These are phyloP conservation scores for Leptopilina drosophilae DNA, from an alignment of 2,888 invertebrate species.

Conservation along the genomic window DNA sequence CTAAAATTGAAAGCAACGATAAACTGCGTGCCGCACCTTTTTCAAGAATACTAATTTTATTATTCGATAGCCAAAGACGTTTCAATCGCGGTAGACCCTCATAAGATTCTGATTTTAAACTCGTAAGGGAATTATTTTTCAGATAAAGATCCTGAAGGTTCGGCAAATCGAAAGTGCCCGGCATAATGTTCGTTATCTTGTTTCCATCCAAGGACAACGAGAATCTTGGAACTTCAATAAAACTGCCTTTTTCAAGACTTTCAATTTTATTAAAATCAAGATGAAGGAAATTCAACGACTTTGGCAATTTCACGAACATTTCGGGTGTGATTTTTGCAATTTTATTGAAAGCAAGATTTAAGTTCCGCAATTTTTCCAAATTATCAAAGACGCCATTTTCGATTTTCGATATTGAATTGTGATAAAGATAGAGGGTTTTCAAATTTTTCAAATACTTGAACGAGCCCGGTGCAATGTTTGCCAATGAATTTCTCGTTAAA, in stretches of 20 bases:
- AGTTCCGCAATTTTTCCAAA: conserved; percentile 72
- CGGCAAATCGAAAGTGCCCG: conserved; percentile 59
- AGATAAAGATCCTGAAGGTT: conserved; percentile 57
- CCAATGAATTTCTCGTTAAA: conserved; percentile 50
- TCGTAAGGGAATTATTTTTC: conserved; percentile 57
- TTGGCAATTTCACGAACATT: conserved; percentile 71
- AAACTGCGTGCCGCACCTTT: conserved; percentile 76
- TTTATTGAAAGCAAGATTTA: conserved; percentile 76
- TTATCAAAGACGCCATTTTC: conserved; percentile 72
- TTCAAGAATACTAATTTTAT: conserved; percentile 73
- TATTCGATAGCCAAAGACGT: conserved; percentile 75
- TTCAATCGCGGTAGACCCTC: conserved; percentile 73
- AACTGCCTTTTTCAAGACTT: conserved; percentile 74
- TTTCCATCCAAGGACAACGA: conserved; percentile 76
- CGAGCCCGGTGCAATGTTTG: conserved; percentile 46
- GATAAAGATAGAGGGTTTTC: conserved; percentile 52
- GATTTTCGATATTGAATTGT: conserved; percentile 62
- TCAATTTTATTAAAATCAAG: conserved; percentile 75
- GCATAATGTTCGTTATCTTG: conserved; percentile 71
- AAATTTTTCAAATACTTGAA: conserved; percentile 56
- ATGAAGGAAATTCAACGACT: conserved; percentile 72
- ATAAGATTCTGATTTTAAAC: conserved; percentile 72
- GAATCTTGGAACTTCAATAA: conserved; percentile 71
- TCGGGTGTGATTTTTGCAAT: conserved; percentile 71
- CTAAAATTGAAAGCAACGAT: conserved; percentile 71